Evolutionary conservation across 2,888 invertebrate genomes (phyloP), one percentile per base, ranked within the genome.

Genomic region (Axea sp.): DNA sequence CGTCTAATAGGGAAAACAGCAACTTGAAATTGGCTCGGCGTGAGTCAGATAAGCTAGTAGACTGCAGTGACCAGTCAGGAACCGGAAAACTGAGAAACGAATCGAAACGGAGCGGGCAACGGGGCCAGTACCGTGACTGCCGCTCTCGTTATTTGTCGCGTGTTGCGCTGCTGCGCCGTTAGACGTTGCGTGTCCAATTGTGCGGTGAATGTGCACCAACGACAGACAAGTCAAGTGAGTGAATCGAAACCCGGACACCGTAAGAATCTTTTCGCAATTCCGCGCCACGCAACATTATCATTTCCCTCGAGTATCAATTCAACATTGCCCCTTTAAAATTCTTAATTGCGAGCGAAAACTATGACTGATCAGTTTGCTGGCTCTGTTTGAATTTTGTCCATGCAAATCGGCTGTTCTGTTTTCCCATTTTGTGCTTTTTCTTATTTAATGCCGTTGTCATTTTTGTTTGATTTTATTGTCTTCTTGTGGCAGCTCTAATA

Each of bases 191-290:
- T 53, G 28, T 14, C 28, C 26, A 28, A 53, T 53, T 39, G 37
- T 53, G 37, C 53, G 37, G 53, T 53, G 53, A 53, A 53, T 53
- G 53, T 53, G 53, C 53, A 37, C 11, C 31, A 15, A 41, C 33
- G 33, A 33, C 31, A 9, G 17, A 15, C 14, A 17, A 45, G 28
- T 8, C 35, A 35, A 35, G 35, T 35, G 37, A 37, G 53, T 39
- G 53, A 37, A 37, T 17, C 3, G 11, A 28, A 22, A 7, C 17
- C 26, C 53, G 37, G 37, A 53, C 37, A n/a, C 11, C 53, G 37
- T 17, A 14, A 37, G 33, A 49, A 33, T 30, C 49, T 49, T 33
- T 33, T 49, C 49, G 33, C 22, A 43, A 43, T 7, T 43, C 1
- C 26, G 24, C 26, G 26, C 14, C 12, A 43, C 12, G 11, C 2